Base-by-base conservation (phyloP, 2,888 invertebrate genomes). In the Meteorus colon region DNA sequence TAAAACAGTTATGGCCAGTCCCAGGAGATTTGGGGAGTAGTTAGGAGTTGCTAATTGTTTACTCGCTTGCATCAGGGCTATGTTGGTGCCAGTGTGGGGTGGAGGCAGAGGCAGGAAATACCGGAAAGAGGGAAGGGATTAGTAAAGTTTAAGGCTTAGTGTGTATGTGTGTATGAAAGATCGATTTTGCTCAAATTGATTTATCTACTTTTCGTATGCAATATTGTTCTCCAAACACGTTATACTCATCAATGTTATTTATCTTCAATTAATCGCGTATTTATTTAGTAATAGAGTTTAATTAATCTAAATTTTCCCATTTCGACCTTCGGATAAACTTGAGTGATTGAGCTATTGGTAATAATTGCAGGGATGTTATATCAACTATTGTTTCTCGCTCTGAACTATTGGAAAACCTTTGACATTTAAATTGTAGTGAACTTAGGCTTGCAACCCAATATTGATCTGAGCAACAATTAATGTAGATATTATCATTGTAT, bases 31-130 rank as follows among this genome's bases (percentile, higher is more conserved):
- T 34, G n/a, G 14, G 0, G 37, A 24, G 19, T 41, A 41, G 34
- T 65, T 65, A 41, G 65, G 41, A 65, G 37, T 65, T 34, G 65
- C 41, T 65, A 65, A 65, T 65, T 65, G 65, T 37, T 65, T 65
- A 65, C 37, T 41, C 37, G 65, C 37, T 65, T 65, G 31, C 31
- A 65, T 65, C 65, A 34, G 37, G 34, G 19, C 8, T 16, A 31
- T 4, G 24, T 55, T n/a, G 8, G 19, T 55, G 19, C 4, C 6
- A 24, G 19, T 8, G n/a, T 19, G 55, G 8, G 55, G 55, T 55
- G 55, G 55, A 4, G 10, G 55, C n/a, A 1, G n/a, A 2, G 16
- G 24, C 6, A 55, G n/a, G 19, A 19, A 8, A 8, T n/a, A 19
- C n/a, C n/a, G 6, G 8, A 19, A 24, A 19, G 6, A 19, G 19